Evolutionary conservation across 2,888 invertebrate species (phyloP).

Genomic region (Pachycephus smyrnensis): DNA sequence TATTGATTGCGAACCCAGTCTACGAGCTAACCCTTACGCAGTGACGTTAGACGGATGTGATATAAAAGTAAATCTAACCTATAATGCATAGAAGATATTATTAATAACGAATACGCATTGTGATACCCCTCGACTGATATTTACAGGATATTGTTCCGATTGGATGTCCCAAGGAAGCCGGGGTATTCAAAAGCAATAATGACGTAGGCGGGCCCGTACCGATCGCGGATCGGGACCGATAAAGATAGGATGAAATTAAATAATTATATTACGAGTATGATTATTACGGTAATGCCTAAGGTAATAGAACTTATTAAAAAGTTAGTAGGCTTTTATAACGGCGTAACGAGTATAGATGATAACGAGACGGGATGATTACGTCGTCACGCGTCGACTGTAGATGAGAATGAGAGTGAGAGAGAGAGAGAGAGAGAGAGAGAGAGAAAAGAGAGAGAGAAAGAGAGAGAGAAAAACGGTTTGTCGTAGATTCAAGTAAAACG

Average conservation of each 20-base stretch:
- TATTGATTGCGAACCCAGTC: constrained; percentile 38
- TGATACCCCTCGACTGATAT: constrained; percentile 65
- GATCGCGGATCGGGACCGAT: constrained; percentile 37
- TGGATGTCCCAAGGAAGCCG: constrained; percentile 65
- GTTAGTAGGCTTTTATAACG: constrained; percentile 7
- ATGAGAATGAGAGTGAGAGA: neutral
- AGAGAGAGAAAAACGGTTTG: constrained; percentile 12
- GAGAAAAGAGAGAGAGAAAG: constrained; percentile 4
- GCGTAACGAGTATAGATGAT: neutral
- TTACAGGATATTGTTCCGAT: constrained; percentile 66
- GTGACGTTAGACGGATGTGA: constrained; percentile 47
- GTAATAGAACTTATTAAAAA: neutral
- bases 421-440: neutral
- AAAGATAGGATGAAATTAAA: constrained; percentile 31
- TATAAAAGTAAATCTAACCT: constrained; percentile 39
- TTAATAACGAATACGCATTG: constrained; percentile 47
- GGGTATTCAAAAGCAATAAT: constrained; percentile 66
- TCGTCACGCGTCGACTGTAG: neutral
- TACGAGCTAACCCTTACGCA: constrained; percentile 21
- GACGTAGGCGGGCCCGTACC: constrained; percentile 56
- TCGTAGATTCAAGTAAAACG: constrained; percentile 35
- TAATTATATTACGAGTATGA: constrained; percentile 12
- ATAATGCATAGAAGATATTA: constrained; percentile 21
- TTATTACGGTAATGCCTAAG: constrained; percentile 7
- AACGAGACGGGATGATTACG: neutral